These are phyloP conservation scores for Actenoides hombroni DNA, from an alignment of 2,113 vertebrate genomes.

Conservation along the genomic window DNA sequence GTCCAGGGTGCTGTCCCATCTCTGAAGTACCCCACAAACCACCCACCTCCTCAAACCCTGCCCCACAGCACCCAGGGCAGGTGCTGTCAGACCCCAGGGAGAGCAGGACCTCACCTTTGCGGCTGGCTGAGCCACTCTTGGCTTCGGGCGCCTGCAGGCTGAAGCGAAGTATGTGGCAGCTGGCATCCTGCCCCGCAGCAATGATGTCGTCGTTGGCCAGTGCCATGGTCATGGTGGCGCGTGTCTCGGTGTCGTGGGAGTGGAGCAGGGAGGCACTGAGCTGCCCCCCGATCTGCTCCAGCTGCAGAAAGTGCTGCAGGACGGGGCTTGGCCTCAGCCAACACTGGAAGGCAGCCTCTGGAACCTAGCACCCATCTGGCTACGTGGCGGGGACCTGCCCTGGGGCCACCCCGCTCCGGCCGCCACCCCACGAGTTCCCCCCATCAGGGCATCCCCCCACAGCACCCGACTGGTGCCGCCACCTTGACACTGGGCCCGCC, in stretches of 20 bases:
- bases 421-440: neutral
- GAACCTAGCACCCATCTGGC: neutral
- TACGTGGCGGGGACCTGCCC: neutral
- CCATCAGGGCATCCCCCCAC: neutral
- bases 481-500: no score
- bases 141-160: slow-evolving; percentile 10
- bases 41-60: no score
- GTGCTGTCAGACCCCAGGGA: neutral
- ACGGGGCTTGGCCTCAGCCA: neutral
- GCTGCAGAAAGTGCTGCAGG: slow-evolving; percentile 87
- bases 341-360: no score
- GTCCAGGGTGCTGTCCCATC: rapidly evolving
- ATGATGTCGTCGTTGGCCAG: slow-evolving; percentile 83
- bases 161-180: slow-evolving; percentile 85
- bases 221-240: slow-evolving; percentile 94
- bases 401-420: neutral
- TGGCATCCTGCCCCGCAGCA: slow-evolving; percentile 90
- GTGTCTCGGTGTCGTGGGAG: slow-evolving; percentile 86
- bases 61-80: neutral
- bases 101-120: slow-evolving; percentile 64
- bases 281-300: slow-evolving; percentile 80
- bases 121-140: neutral
- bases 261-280: slow-evolving; percentile 87
- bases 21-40: no score
- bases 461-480: neutral